Base-by-base conservation (phyloP, 1,140 invertebrate species). In the Panonychus citri region DNA sequence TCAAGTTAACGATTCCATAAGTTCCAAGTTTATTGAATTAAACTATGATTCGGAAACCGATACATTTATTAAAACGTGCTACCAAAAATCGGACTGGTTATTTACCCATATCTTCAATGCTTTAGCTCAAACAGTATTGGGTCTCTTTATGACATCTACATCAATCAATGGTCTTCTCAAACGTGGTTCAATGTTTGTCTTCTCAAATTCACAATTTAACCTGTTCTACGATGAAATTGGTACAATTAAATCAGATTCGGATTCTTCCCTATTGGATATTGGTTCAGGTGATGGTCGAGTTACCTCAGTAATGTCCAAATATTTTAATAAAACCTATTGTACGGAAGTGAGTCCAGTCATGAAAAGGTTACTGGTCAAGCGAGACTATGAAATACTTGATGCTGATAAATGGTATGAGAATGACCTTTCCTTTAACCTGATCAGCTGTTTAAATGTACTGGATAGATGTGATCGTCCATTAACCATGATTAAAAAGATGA, bases 241-340 rank as follows among this genome's bases (percentile, higher is more conserved):
- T n/a, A 57, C 57, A 52, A 4, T 51, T 17, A 27, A 51, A 27
- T 26, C 49, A 3, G 46, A 49, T 17, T 19, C 52, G 1, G 3
- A 55, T 49, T 49, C 46, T 25, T 24, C 64, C 10, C 61, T 93
- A 39, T 70, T 91, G 52, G 88, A 93, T 71, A 70, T 93, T 40
- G 88, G 88, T 42, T 87, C 89, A 10, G 89, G 89, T 1, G 88
- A 94, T 71, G 89, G 89, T 5, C 77, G 78, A 58, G 84, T 88
- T 2, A 93, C 87, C 25, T 70, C 77, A 19, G 74, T 80, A 52
- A 78, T 91, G 63, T 75, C 78, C 0, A 68, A 75, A 27, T 68
- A 69, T 59, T 78, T 83, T 57, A 58, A 59, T 39, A 63, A 73
- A 19, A 76, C 83, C 26, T 84, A 81, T 67, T 83, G 80, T 43